Percentiles rank a stretch among this genome's conserved stretches.
Evolutionary conservation across 2,888 invertebrate genomes (phyloP).

Genomic region (Noctua fimbriata): DNA sequence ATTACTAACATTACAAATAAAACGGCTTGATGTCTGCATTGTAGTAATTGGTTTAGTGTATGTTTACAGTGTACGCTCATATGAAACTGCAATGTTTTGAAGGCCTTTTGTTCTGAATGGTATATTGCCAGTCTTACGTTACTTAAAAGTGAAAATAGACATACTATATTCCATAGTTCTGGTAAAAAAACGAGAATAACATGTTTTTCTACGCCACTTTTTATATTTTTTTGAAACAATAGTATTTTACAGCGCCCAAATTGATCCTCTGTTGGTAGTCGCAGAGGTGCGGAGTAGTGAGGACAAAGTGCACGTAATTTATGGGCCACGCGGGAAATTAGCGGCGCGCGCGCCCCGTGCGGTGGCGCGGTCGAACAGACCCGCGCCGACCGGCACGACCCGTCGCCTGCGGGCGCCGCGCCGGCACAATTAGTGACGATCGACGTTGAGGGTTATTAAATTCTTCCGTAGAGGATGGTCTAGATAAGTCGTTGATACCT

Average conservation of each 20-base stretch:
- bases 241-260: slow-evolving; percentile 47
- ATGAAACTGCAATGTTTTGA: not conserved
- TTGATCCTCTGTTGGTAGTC: slow-evolving; percentile 50
- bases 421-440: slow-evolving; percentile 52
- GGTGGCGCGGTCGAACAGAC: slow-evolving; percentile 15
- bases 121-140: not conserved
- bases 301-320: slow-evolving; percentile 79
- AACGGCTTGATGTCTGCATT: slow-evolving; percentile 25
- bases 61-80: slow-evolving; percentile 3
- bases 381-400: slow-evolving; percentile 28
- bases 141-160: not conserved
- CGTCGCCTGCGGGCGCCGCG: slow-evolving; percentile 18
- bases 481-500: not conserved
- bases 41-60: slow-evolving; percentile 21
- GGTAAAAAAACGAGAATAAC: not conserved
- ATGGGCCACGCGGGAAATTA: slow-evolving; percentile 83
- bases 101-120: slow-evolving; percentile 2
- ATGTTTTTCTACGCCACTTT: slow-evolving; percentile 1
- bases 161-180: not conserved
- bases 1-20: slow-evolving; percentile 52
- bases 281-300: slow-evolving; percentile 58
- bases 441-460: slow-evolving; percentile 53
- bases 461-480: slow-evolving; percentile 32
- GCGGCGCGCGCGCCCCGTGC: slow-evolving; percentile 59
- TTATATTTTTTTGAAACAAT: slow-evolving; percentile 45